These are phyloP conservation scores for Apoda limacodes DNA, from an alignment of 2,888 invertebrate genomes.

Conservation along the genomic window DNA sequence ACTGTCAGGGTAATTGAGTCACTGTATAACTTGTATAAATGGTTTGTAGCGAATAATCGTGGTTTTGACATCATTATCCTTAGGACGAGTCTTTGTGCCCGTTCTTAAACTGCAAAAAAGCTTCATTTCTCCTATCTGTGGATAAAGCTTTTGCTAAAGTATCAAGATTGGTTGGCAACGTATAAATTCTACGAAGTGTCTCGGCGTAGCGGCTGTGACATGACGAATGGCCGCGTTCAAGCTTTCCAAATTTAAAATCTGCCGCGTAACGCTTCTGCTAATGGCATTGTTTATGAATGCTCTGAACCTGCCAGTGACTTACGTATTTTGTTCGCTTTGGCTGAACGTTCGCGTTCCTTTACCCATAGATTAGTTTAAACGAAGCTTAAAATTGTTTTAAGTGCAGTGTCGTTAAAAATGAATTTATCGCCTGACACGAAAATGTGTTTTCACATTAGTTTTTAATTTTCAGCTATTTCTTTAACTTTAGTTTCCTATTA, in stretches of 20 bases:
- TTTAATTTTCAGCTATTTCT: too few species aligned
- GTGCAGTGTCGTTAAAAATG: too few species aligned
- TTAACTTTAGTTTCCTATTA: too few species aligned
- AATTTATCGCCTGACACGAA: too few species aligned
- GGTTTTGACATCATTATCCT: too few species aligned
- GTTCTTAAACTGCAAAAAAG: too few species aligned
- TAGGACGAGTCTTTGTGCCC: too few species aligned
- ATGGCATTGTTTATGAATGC: slow-evolving; percentile 67
- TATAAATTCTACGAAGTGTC: slow-evolving; percentile 41
- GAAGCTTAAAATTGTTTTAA: slow-evolving; percentile 41
- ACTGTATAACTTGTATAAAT: too few species aligned
- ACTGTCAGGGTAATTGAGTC: too few species aligned
- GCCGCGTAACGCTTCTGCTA: slow-evolving; percentile 64
- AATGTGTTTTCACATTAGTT: too few species aligned
- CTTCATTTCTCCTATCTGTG: too few species aligned
- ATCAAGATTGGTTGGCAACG: slow-evolving; percentile 27
- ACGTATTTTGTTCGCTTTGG: slow-evolving; percentile 40
- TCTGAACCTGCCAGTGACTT: slow-evolving; percentile 55
- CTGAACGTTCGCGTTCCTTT: slow-evolving; percentile 35
- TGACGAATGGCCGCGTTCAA: slow-evolving; percentile 56
- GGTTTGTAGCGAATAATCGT: too few species aligned
- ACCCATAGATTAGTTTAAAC: slow-evolving; percentile 33
- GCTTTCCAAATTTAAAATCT: slow-evolving; percentile 67
- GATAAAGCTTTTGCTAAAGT: slow-evolving; percentile 26
- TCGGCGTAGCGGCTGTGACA: slow-evolving; percentile 56